Percentiles rank a stretch among this genome's conserved stretches.
Conservation (phyloP, 2,797 vertebrate genomes). For the Lacerta viridis region DNA sequence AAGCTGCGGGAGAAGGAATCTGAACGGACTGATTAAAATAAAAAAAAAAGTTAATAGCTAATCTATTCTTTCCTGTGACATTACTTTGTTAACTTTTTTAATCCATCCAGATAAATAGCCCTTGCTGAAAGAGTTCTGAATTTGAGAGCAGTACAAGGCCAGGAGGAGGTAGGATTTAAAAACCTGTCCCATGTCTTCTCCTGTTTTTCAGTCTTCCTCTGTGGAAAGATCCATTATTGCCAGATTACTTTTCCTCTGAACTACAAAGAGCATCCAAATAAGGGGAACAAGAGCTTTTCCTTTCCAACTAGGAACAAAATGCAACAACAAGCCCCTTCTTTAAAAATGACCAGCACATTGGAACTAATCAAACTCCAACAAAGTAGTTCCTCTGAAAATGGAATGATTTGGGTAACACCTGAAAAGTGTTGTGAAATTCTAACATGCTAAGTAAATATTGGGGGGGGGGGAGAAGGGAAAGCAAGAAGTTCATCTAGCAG, state of each 20-base stretch:
- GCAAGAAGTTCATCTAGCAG: not conserved
- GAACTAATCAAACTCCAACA: too few species aligned
- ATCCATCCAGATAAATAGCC: not conserved
- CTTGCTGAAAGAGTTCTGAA: not conserved
- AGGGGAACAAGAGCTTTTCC: too few species aligned
- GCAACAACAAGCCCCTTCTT: too few species aligned
- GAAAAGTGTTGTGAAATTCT: too few species aligned
- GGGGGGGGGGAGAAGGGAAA: too few species aligned
- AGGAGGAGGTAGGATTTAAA: conserved; percentile 20
- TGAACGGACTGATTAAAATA: conserved; percentile 29
- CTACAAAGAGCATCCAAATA: too few species aligned
- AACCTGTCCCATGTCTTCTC: not conserved
- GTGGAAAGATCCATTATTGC: conserved; percentile 19
- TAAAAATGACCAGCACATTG: too few species aligned
- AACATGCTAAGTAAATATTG: too few species aligned
- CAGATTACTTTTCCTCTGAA: too few species aligned
- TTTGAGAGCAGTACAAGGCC: not conserved
- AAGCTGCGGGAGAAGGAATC: conserved; percentile 4
- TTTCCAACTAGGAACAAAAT: too few species aligned
- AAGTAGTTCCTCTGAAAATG: too few species aligned
- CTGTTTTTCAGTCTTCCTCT: not conserved
- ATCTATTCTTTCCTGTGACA: conserved; percentile 38
- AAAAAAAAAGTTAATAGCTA: conserved; percentile 40
- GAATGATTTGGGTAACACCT: too few species aligned
- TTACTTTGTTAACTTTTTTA: conserved; percentile 11